These are phyloP conservation scores for Philaethria dido DNA, from an alignment of 2,888 invertebrate genomes.

Conservation along the genomic window DNA sequence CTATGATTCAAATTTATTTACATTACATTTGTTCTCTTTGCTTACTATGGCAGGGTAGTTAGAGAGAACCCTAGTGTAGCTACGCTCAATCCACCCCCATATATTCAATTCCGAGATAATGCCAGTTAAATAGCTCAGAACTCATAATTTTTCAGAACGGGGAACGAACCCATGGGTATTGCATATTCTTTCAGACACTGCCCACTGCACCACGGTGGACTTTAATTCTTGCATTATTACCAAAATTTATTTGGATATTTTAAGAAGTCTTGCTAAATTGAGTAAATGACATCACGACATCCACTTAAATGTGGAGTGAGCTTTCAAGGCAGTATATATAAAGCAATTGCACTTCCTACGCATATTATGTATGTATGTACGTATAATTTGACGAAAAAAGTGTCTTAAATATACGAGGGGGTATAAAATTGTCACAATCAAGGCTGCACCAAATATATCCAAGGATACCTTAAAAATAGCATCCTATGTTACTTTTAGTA, in stretches of 20 bases:
- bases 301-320: constrained; percentile 21
- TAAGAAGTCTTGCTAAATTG: constrained; percentile 15
- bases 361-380: background rate
- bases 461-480: too few relatives aligned
- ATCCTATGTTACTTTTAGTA: too few relatives aligned
- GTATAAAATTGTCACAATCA: background rate
- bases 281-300: constrained; percentile 24
- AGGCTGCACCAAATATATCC: too few relatives aligned
- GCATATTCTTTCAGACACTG: background rate
- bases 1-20: too few relatives aligned
- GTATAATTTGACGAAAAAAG: background rate
- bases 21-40: too few relatives aligned
- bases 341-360: constrained; percentile 28
- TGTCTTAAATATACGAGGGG: too few relatives aligned
- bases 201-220: background rate
- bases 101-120: too few relatives aligned
- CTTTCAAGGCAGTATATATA: constrained; percentile 10
- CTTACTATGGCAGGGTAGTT: too few relatives aligned
- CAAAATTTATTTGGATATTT: constrained; percentile 7
- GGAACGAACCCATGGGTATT: too few relatives aligned
- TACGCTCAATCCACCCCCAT: too few relatives aligned
- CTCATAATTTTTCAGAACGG: background rate
- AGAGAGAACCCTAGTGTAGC: too few relatives aligned
- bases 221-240: constrained; percentile 1
- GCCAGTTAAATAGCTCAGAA: too few relatives aligned